Base-by-base conservation (phyloP, 2,113 vertebrate genomes). In the Psilopsiagon aurifrons region DNA sequence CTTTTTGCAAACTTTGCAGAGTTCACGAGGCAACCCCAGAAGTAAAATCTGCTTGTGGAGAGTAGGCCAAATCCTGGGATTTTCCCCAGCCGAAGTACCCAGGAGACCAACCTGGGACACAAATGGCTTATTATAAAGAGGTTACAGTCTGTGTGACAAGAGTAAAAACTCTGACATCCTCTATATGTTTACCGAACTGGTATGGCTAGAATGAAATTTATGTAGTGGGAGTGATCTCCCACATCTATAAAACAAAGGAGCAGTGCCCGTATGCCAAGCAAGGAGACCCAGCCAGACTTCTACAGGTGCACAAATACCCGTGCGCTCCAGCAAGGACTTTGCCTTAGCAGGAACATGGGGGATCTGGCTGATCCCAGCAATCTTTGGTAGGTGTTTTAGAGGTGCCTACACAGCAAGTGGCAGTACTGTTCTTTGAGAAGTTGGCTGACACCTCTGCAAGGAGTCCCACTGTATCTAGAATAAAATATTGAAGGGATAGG, bases 21-120 rank as follows among this genome's bases (percentile, higher is more conserved):
- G 14, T 20, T 19, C 1, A 0, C 6, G 43, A 39, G 37, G 43
- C 47, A 62, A 51, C 11, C 24, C 2, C 37, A 28, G 43, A 39
- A 83, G 13, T 43, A 39, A 86, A 95, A 75, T 3, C 27, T 25
- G 35, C 46, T 67, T 24, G 29, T 3, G 6, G 29, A 51, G 13
- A 17, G 29, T 2, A 10, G 76, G 15, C 3, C 10, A 5, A 13
- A 43, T 10, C 46, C 47, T 25, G 55, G 31, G 33, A 7, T 2
- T 2, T 59, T 63, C 16, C 23, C 46, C 10, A 59, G 33, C 0
- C 44, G 4, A 60, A 27, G 54, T 10, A 29, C 9, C 13, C 17
- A 2, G 1, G 1, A 63, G 25, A 35, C 28, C 8, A 37, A 33
- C 67, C 9, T 0, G 0, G 13, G 29, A 5, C 10, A 11, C 0